Evolutionary conservation across 2,888 invertebrate genomes (phyloP), one percentile per base, ranked within the genome.

Genomic region (Nephrocerus scutellatus): DNA sequence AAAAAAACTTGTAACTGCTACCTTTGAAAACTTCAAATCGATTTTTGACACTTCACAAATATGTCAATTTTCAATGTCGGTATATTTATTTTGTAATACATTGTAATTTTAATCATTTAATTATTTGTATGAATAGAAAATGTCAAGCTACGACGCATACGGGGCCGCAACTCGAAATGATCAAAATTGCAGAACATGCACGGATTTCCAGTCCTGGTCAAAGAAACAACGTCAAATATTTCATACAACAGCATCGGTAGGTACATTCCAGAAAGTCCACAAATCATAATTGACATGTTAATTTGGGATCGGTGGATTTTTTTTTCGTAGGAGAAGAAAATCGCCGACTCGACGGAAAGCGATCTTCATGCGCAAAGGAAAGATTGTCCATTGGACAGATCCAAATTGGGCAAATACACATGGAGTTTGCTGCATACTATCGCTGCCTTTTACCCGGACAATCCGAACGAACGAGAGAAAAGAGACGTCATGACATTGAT

Each of bases 391-490:
- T 58, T 87, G 39, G 85, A 86, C 57, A 86, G 80, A 59, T 79
- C 82, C 44, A 79, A 81, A 46, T 65, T 88, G 28, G 88, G 88
- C 16, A 74, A 76, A 5, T 76, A 79, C 34, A 86, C 96, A 3
- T 98, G 98, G 98, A 81, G 86, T 6, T 79, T 97, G 51, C 73
- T 98, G 3, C 98, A 98, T 62, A 89, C 97, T 0, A 92, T 97
- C 81, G 93, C 92, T 4, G 89, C 93, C 0, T 88, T 91, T 63
- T 98, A 83, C 70, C 93, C 97, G 0, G 81, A 84, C 5, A 76
- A 79, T 51, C 96, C 98, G 0, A 76, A 78, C 0, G 67, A 68
- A 6, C 66, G 74, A 28, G 79, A 93, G 53, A 77, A 82, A 34
- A 70, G 72, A 1, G 82, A 89, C 49, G 88, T 95, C 80, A 75